These are phyloP conservation scores for Thecophora atra DNA, from an alignment of 2,888 invertebrate species.

Conservation along the genomic window DNA sequence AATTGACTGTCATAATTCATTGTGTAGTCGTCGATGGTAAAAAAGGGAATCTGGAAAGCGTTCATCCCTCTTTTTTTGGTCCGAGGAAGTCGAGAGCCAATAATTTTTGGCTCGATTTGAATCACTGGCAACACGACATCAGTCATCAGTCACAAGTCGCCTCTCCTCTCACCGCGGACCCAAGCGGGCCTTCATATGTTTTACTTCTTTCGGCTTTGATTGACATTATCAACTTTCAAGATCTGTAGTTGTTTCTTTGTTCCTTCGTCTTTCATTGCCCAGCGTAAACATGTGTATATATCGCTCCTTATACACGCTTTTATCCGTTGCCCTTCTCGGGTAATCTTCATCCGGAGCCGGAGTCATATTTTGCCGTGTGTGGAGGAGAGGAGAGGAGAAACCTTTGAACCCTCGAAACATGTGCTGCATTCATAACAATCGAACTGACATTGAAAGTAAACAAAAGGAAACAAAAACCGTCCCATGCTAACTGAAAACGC, in stretches of 20 bases:
- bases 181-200: not conserved
- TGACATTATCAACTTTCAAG: conserved; percentile 51
- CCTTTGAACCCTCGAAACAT: conserved; percentile 28
- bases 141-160: conserved; percentile 51
- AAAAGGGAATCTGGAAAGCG: not conserved
- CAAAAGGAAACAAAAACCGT: conserved; percentile 8
- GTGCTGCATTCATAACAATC: conserved; percentile 53
- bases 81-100: too few relatives aligned
- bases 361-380: conserved; percentile 21
- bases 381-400: too few relatives aligned
- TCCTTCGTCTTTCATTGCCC: conserved; percentile 3
- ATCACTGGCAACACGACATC: conserved; percentile 62
- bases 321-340: not conserved
- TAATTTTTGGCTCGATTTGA: conserved; percentile 52
- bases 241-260: conserved; percentile 43
- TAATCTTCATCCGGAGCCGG: not conserved
- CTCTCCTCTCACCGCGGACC: not conserved
- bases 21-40: not conserved
- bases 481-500: not conserved
- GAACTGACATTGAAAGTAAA: conserved; percentile 53
- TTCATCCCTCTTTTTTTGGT: too few relatives aligned
- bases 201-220: not conserved
- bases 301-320: too few relatives aligned
- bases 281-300: not conserved
- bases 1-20: not conserved